Evolutionary conservation across 2,797 vertebrate genomes (phyloP).

Genomic region (Danio albolineatus): DNA sequence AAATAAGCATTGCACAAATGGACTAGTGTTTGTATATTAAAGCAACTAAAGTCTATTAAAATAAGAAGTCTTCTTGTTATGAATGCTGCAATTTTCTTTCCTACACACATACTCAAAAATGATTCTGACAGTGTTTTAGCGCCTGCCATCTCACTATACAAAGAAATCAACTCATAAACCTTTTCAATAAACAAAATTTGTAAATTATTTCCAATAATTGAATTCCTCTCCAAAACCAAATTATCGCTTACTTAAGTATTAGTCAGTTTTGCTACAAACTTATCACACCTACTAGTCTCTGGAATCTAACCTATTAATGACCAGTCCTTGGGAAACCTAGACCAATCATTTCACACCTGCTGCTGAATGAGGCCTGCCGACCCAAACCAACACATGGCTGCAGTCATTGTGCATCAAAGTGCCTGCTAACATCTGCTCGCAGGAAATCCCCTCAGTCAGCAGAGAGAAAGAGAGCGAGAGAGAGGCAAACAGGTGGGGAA

Average conservation of each 20-base stretch:
- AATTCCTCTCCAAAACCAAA: neutral
- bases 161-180: no score
- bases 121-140: no score
- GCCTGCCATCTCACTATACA: no score
- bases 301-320: slow-evolving; percentile 11
- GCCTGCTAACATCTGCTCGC: slow-evolving; percentile 78
- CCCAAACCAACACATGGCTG: slow-evolving; percentile 38
- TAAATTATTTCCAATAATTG: neutral
- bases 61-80: no score
- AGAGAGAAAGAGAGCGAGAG: slow-evolving; percentile 62
- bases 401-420: slow-evolving; percentile 88
- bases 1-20: no score
- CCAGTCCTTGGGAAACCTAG: neutral
- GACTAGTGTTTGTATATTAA: no score
- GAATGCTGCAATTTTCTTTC: no score
- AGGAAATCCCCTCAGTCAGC: slow-evolving; percentile 91
- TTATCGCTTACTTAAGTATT: neutral
- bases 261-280: neutral
- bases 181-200: neutral
- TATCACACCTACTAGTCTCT: neutral
- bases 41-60: no score
- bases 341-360: slow-evolving; percentile 41
- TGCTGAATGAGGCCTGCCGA: slow-evolving; percentile 29
- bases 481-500: slow-evolving; percentile 29
- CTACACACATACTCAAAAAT: no score